Base-by-base conservation (phyloP, 2,888 invertebrate genomes). In the Caenorhabditis sp. region DNA sequence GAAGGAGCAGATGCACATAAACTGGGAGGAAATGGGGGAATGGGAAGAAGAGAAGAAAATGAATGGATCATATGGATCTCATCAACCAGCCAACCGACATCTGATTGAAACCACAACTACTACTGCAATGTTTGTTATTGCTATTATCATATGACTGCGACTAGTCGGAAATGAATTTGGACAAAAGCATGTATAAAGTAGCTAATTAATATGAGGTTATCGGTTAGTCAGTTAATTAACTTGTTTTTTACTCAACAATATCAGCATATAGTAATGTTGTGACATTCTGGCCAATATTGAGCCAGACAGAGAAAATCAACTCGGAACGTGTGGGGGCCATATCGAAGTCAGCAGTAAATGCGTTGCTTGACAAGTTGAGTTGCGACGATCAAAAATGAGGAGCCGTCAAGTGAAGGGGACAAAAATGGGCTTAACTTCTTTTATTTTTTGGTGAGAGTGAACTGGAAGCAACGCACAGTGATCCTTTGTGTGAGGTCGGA, bases 341-440 rank as follows among this genome's bases (percentile, higher is more conserved):
- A 65, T 71, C 50, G 58, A n/a, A 26, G 64, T 26, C 32, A 13
- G 40, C 20, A 40, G 40, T 13, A 56, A 71, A 71, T 71, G 74
- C 65, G 60, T 74, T 40, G 51, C 65, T 74, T 74, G 65, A 67
- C 65, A 67, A 74, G 65, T 67, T 74, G 74, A 55, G 65, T 74
- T 67, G 32, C 74, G 67, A 67, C 50, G 65, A 74, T 74, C 74
- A 74, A 74, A 67, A 74, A 74, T 60, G 74, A 74, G 56, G 51
- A 26, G 72, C 64, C 58, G 72, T 65, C 64, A 65, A 58, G 65
- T 20, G 56, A 37, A 60, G 37, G 32, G 47, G 65, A 74, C 37
- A 62, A 71, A 47, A 56, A 44, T 40, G 56, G 72, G 50, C 58
- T 50, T 35, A 62, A 72, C 65, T 60, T 26, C 56, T 55, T 35